A percentile compares a stretch with the other conserved stretches of the same genome.
phyloP scores from a whole-genome alignment of 35 echinoderm and acorn worm species.

The Strongylocentrotus purpuratus region DNA sequence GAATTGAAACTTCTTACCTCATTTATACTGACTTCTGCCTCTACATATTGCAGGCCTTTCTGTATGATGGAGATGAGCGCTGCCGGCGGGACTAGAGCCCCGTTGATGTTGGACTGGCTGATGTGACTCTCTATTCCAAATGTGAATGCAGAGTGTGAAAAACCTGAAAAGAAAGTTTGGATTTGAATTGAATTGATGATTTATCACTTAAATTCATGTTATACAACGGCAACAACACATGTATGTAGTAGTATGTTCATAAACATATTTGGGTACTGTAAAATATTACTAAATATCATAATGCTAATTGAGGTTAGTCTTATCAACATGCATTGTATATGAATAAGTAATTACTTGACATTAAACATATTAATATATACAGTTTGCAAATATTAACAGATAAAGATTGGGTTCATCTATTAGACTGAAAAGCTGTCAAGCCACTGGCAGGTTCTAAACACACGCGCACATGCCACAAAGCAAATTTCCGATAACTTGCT shows the following conservation, averaged over 20 bases:
- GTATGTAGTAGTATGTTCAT: too few relatives aligned
- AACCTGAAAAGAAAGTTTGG: constrained; percentile 61
- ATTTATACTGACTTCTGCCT: constrained; percentile 98
- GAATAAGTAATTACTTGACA: too few relatives aligned
- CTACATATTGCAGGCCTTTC: constrained; percentile 98
- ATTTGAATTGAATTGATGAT: background rate
- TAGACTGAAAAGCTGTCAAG: too few relatives aligned
- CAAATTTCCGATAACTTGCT: too few relatives aligned
- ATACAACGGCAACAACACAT: background rate
- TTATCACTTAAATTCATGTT: background rate
- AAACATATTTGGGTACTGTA: background rate
- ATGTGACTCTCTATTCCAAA: constrained; percentile 99
- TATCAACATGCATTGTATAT: too few relatives aligned
- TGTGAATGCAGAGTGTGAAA: constrained; percentile 98
- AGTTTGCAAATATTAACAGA: too few relatives aligned
- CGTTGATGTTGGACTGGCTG: constrained; percentile 99
- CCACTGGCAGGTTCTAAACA: too few relatives aligned
- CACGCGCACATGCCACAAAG: too few relatives aligned
- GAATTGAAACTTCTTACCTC: constrained; percentile 62
- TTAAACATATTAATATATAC: too few relatives aligned
- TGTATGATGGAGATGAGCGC: constrained; percentile 99
- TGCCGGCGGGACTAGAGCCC: constrained; percentile 93
- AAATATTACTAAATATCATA: background rate
- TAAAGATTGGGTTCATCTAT: too few relatives aligned
- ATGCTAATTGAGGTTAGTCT: too few relatives aligned